Evolutionary conservation across 2,888 invertebrate species (phyloP), one percentile per base, ranked within the genome.

Genomic region (Drosophila putrida): DNA sequence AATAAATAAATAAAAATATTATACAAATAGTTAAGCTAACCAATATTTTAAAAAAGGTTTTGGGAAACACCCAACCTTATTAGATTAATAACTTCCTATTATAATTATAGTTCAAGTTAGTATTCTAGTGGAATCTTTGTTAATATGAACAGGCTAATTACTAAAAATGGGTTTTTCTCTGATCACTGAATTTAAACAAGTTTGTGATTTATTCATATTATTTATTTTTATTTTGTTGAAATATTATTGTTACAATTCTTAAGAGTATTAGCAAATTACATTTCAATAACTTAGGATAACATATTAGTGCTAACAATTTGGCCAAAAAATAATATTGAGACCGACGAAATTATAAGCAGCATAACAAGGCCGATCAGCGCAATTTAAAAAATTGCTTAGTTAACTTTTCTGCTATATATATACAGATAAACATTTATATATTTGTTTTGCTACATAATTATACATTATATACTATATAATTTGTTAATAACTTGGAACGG

Each of bases 401-500:
- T 43, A 46, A 25, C 35, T 13, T 8, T 38, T 53, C 8, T n/a
- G 28, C 36, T 49, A 25, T 35, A 41, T 63, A 57, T 60, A 20
- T 53, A 72, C 55, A 77, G 31, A 68, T 31, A 41, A 58, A 58
- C 44, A 20, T 47, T 8, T 35, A n/a, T 20, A n/a, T 20, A 46
- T 38, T 28, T 46, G 41, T 25, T 31, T 33, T 38, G 31, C 9
- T 43, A 55, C 39, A 47, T 28, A 28, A 31, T 20, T 47, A 63
- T 57, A 38, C 13, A 13, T 46, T 28, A 36, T 27, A 11, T 47
- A 20, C n/a, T 50, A 44, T 13, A 33, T n/a, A 53, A 43, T 67
- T 54, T 74, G 39, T 46, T 54, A 38, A 57, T 62, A 50, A 58
- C 41, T 41, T 75, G 74, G 74, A 78, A 73, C 74, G 74, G 74